Evolutionary conservation across 2,888 invertebrate genomes (phyloP).

Genomic region (Liopterus haemorrhoidalis): DNA sequence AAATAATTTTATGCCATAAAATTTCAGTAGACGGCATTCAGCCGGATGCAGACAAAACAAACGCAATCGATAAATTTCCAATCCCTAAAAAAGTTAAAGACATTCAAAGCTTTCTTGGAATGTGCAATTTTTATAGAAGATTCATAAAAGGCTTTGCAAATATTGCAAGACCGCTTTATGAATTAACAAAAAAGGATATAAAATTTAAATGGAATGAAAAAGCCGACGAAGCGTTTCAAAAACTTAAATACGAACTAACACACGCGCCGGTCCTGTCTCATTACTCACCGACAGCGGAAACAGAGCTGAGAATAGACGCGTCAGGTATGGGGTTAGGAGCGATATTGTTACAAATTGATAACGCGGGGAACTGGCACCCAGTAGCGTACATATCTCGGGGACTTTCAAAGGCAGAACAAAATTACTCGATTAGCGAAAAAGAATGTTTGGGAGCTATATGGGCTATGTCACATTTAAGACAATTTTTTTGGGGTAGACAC

Average conservation of each 20-base stretch:
- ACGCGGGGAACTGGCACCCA: slow-evolving; percentile 36
- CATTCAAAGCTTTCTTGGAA: slow-evolving; percentile 24
- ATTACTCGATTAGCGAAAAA: slow-evolving; percentile 23
- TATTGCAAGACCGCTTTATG: slow-evolving; percentile 30
- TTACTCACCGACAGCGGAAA: slow-evolving; percentile 30
- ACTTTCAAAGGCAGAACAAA: slow-evolving; percentile 19
- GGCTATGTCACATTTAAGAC: slow-evolving; percentile 8
- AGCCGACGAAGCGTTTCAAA: slow-evolving; percentile 24
- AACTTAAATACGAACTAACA: slow-evolving; percentile 31
- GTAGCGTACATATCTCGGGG: slow-evolving; percentile 33
- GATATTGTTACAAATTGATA: slow-evolving; percentile 34
- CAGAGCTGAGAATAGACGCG: slow-evolving; percentile 37
- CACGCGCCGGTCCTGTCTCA: slow-evolving; percentile 30
- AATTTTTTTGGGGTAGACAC: slow-evolving; percentile 9
- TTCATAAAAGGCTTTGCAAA: slow-evolving; percentile 33
- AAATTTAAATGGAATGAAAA: slow-evolving; percentile 23
- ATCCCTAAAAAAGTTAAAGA: slow-evolving; percentile 18
- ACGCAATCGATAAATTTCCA: slow-evolving; percentile 21
- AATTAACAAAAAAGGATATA: slow-evolving; percentile 21
- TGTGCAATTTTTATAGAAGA: slow-evolving; percentile 34
- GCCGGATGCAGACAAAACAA: slow-evolving; percentile 19
- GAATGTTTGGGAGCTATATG: slow-evolving; percentile 16
- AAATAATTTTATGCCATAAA: slow-evolving; percentile 19
- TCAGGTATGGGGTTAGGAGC: slow-evolving; percentile 37
- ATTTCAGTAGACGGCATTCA: slow-evolving; percentile 13